These are phyloP conservation scores for Tethea ocularis DNA, from an alignment of 2,888 invertebrate species.

Conservation along the genomic window DNA sequence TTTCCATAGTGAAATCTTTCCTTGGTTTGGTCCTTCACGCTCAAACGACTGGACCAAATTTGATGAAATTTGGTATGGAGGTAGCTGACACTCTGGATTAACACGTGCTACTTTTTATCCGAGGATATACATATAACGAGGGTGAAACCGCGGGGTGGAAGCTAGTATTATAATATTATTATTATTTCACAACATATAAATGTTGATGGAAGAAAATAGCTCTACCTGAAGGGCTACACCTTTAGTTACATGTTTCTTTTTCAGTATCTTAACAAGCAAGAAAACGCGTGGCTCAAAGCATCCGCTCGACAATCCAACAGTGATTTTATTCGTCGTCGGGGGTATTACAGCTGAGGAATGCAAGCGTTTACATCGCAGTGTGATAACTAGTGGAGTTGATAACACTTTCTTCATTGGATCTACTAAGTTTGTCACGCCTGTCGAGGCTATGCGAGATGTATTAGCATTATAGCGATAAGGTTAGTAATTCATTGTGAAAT, in stretches of 20 bases:
- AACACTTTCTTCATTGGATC: slow-evolving; percentile 69
- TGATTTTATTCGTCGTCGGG: slow-evolving; percentile 87
- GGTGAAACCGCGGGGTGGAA: no score
- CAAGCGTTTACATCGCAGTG: slow-evolving; percentile 73
- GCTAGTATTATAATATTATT: no score
- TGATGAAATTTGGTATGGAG: no score
- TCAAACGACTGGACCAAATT: no score
- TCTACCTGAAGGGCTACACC: no score
- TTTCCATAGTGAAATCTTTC: no score
- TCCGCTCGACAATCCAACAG: slow-evolving; percentile 85
- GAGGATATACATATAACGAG: no score
- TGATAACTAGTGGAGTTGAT: slow-evolving; percentile 76
- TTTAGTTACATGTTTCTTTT: slow-evolving; percentile 12
- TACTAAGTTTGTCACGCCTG: slow-evolving; percentile 66
- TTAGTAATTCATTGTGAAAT: slow-evolving; percentile 10
- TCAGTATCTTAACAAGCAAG: slow-evolving; percentile 84
- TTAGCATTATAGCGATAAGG: slow-evolving; percentile 40
- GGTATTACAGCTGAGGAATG: slow-evolving; percentile 87
- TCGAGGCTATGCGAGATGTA: slow-evolving; percentile 67
- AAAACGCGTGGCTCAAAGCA: slow-evolving; percentile 68
- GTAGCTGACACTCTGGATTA: no score
- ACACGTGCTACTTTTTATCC: no score
- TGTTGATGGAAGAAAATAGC: no score
- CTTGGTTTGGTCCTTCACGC: no score
- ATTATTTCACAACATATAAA: no score